Evolutionary conservation across 1,140 invertebrate genomes (phyloP).

Genomic region (Venustaconcha ellipsiformis): DNA sequence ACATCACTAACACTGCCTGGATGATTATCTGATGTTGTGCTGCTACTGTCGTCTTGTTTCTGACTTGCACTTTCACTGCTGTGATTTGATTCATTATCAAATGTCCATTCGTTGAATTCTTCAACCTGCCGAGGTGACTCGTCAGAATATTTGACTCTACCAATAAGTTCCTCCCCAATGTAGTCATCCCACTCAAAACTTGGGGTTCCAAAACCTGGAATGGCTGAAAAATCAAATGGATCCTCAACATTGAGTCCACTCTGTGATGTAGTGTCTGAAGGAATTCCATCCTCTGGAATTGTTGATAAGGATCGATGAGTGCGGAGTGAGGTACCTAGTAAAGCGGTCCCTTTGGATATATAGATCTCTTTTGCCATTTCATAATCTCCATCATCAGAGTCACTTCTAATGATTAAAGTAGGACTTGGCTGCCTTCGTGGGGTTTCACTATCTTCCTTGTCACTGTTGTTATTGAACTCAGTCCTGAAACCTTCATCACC

Average conservation of each 20-base stretch:
- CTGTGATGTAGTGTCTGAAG: conserved; percentile 41
- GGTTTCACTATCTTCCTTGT: conserved; percentile 19
- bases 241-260: conserved; percentile 51
- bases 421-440: not conserved
- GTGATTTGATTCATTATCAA: conserved; percentile 44
- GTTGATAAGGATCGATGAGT: conserved; percentile 48
- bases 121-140: conserved; percentile 43
- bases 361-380: conserved; percentile 56
- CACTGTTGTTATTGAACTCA: conserved; percentile 14
- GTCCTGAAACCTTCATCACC: conserved; percentile 27
- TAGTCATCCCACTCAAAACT: conserved; percentile 65
- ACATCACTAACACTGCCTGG: conserved; percentile 31
- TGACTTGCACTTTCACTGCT: conserved; percentile 36
- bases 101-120: conserved; percentile 56
- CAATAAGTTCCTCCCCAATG: conserved; percentile 53
- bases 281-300: conserved; percentile 58
- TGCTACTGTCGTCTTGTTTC: conserved; percentile 30
- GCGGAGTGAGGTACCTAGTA: conserved; percentile 32
- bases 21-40: no score
- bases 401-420: conserved; percentile 25
- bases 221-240: conserved; percentile 31
- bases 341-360: conserved; percentile 51
- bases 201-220: conserved; percentile 28
- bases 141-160: conserved; percentile 31
- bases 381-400: conserved; percentile 16